These are phyloP conservation scores for Neoaliturus tenellus DNA, from an alignment of 2,888 invertebrate species.

Conservation along the genomic window DNA sequence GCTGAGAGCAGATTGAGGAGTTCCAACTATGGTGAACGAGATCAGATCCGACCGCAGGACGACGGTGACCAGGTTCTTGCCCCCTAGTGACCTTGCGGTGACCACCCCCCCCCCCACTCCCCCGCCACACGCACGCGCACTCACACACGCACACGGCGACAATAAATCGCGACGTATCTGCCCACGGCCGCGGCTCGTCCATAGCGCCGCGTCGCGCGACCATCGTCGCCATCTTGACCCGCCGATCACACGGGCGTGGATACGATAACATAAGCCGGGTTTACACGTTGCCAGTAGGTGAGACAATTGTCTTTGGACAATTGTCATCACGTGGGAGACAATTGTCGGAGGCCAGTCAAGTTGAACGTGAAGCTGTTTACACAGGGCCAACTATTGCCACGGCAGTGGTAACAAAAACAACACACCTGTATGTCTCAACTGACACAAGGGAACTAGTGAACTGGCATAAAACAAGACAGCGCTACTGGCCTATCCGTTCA, in stretches of 20 bases:
- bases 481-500: too few species aligned
- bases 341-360: too few species aligned
- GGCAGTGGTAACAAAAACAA: too few species aligned
- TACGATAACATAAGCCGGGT: not conserved
- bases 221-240: slow-evolving; percentile 39
- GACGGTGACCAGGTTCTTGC: slow-evolving; percentile 53
- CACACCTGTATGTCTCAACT: too few species aligned
- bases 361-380: too few species aligned
- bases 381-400: too few species aligned
- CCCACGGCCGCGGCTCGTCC: not conserved
- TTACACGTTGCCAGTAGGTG: too few species aligned
- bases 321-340: too few species aligned
- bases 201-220: not conserved
- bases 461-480: too few species aligned
- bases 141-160: not conserved
- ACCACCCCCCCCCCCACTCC: not conserved
- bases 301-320: too few species aligned
- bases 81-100: slow-evolving; percentile 51
- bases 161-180: slow-evolving; percentile 46
- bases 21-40: not conserved
- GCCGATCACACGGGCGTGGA: not conserved
- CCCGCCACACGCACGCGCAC: not conserved
- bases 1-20: too few species aligned
- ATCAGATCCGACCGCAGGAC: not conserved
- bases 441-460: too few species aligned